Evolutionary conservation across 2,113 vertebrate species (phyloP).

Genomic region (Crotalus viridis): DNA sequence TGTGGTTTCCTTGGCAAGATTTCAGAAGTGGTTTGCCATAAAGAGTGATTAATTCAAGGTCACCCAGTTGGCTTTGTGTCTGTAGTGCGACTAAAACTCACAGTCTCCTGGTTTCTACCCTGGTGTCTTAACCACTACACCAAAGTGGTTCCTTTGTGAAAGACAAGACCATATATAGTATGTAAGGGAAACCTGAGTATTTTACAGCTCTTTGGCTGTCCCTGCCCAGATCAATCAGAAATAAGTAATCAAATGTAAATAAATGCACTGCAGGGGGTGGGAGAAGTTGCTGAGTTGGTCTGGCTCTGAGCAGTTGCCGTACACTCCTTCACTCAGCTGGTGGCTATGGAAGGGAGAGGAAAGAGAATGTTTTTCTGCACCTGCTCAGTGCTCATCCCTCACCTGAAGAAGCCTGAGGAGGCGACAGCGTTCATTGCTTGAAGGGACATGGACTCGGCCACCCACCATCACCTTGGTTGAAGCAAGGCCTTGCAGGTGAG

Average conservation of each 20-base stretch:
- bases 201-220: too few species aligned
- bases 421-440: not conserved
- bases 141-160: not conserved
- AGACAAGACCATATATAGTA: not conserved
- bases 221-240: too few species aligned
- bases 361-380: not conserved
- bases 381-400: not conserved
- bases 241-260: too few species aligned
- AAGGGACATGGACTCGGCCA: not conserved
- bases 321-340: not conserved
- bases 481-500: not conserved
- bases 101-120: not conserved
- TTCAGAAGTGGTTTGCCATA: not conserved
- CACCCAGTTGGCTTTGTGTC: not conserved
- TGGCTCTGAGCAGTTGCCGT: not conserved
- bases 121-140: not conserved
- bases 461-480: not conserved
- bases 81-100: not conserved
- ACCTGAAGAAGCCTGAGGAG: not conserved
- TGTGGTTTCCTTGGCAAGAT: not conserved
- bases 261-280: too few species aligned
- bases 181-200: not conserved
- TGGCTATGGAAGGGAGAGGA: not conserved
- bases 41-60: not conserved
- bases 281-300: not conserved